Conservation (phyloP, 2,113 vertebrate species). For the Sarotherodon lohbergeri region DNA sequence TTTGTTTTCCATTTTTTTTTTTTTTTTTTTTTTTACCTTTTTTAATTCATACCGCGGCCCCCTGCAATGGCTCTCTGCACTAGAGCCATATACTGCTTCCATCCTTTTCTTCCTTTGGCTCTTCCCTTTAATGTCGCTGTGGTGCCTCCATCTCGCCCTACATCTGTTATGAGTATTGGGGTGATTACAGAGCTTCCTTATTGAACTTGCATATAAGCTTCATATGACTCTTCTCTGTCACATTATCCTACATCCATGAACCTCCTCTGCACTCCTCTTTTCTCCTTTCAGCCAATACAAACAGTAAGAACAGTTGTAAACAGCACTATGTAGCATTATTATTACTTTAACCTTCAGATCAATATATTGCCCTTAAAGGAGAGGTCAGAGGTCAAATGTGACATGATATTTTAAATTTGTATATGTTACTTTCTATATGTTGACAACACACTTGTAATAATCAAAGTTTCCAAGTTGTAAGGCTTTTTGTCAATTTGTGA, state of each 20-base stretch:
- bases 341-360: not conserved
- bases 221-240: not conserved
- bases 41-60: no score
- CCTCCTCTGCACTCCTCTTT: not conserved
- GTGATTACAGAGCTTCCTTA: not conserved
- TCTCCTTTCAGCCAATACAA: not conserved
- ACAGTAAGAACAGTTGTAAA: not conserved
- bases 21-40: rapidly evolving
- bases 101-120: not conserved
- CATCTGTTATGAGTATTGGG: not conserved
- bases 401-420: not conserved
- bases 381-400: not conserved
- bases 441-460: not conserved
- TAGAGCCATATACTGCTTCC: not conserved
- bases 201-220: rapidly evolving
- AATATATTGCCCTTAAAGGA: not conserved
- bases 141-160: rapidly evolving
- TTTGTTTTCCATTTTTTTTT: no score
- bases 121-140: not conserved
- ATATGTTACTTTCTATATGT: not conserved
- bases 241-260: not conserved
- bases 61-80: not conserved
- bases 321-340: not conserved
- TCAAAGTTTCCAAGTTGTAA: not conserved
- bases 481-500: not conserved